Evolutionary conservation across 2,888 invertebrate genomes (phyloP).

Genomic region (Acanthosepion lycidas): DNA sequence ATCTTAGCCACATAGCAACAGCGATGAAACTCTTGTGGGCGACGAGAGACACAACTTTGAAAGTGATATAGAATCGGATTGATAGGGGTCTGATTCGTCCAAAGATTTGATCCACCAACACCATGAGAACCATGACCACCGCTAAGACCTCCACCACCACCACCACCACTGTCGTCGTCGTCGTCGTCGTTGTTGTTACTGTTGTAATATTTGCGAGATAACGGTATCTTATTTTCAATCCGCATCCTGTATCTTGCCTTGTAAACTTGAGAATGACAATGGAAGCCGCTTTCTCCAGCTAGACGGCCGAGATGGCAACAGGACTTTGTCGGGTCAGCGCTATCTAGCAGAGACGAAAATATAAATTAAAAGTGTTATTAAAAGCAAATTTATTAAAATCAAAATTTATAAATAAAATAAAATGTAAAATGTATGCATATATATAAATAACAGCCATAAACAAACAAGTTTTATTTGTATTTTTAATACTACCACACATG

Average conservation of each 20-base stretch:
- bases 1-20: constrained; percentile 35
- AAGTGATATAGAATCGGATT: background rate
- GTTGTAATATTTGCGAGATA: background rate
- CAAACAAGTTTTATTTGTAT: too few species aligned
- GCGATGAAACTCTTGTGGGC: constrained; percentile 36
- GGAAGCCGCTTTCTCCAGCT: constrained; percentile 40
- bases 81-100: background rate
- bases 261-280: constrained; percentile 36
- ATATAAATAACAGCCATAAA: too few species aligned
- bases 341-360: background rate
- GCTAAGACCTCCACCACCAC: background rate
- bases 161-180: background rate
- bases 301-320: constrained; percentile 35
- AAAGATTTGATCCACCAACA: background rate
- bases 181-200: background rate
- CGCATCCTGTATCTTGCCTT: constrained; percentile 35
- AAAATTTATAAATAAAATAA: too few species aligned
- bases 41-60: constrained; percentile 34
- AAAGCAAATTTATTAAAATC: too few species aligned
- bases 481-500: too few species aligned
- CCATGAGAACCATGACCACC: too few species aligned
- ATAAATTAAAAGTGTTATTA: too few species aligned
- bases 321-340: background rate
- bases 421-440: too few species aligned
- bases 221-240: background rate